A percentile compares a stretch with the other conserved stretches of the same genome.
These are phyloP conservation scores for Drosophila pullipes DNA, from an alignment of 2,888 invertebrate genomes.

Conservation along the genomic window DNA sequence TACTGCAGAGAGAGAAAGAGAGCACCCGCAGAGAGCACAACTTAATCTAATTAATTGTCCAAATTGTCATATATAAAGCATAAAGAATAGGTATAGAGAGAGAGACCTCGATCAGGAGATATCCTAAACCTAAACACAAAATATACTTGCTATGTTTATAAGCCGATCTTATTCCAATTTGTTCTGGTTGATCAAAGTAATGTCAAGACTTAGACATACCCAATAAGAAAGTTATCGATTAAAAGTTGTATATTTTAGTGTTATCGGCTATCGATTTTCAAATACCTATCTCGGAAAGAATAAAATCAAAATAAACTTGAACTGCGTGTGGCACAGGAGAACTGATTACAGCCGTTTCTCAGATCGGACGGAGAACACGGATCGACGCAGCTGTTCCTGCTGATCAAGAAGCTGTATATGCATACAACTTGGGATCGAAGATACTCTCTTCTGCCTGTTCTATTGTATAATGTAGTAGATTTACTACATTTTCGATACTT, in stretches of 20 bases:
- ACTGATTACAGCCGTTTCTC: neutral
- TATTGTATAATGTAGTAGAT: too few species aligned
- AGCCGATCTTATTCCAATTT: neutral
- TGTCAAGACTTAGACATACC: neutral
- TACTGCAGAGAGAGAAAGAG: slow-evolving; percentile 19
- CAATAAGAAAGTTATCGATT: neutral
- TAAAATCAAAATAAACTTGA: neutral
- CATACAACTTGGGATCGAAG: neutral
- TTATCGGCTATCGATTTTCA: neutral
- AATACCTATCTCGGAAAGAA: neutral
- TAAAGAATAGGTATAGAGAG: neutral
- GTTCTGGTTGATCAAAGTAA: neutral
- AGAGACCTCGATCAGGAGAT: neutral
- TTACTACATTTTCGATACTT: slow-evolving; percentile 1
- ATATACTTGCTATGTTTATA: neutral
- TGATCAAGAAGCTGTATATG: neutral
- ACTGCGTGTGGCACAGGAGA: neutral
- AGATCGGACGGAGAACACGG: neutral
- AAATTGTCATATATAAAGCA: neutral
- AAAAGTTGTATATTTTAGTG: neutral
- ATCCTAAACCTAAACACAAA: neutral
- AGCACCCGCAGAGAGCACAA: neutral
- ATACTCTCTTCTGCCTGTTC: neutral
- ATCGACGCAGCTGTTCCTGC: neutral
- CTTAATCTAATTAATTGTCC: neutral